Conservation (phyloP, 2,113 vertebrate species). For the Tupaia tana region DNA sequence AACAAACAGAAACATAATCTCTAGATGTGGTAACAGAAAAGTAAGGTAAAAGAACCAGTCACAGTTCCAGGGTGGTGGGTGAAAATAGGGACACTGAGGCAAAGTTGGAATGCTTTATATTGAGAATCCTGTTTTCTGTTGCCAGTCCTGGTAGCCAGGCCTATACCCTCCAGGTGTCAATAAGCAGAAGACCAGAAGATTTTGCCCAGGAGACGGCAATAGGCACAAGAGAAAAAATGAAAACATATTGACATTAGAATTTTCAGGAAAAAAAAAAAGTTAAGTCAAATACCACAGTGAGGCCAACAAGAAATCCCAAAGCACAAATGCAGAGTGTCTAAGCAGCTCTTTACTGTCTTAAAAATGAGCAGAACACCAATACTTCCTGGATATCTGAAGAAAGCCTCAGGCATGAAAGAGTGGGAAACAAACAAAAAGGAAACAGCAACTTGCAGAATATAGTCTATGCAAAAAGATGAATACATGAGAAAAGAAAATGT, state of each 20-base stretch:
- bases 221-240: background rate
- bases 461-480: slow-evolving; percentile 9
- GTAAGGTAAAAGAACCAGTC: background rate
- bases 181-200: background rate
- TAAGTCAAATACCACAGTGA: background rate
- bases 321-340: background rate
- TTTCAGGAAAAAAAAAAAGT: background rate
- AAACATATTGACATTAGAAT: background rate
- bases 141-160: background rate
- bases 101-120: background rate
- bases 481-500: background rate
- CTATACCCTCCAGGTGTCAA: background rate
- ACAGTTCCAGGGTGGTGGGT: rapidly evolving
- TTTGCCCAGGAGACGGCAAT: background rate
- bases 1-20: background rate
- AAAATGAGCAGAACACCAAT: background rate
- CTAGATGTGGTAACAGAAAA: background rate
- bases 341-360: background rate
- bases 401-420: background rate
- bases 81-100: background rate
- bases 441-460: background rate
- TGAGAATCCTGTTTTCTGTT: background rate
- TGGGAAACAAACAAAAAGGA: slow-evolving; percentile 39
- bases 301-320: background rate
- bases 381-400: slow-evolving; percentile 26